phyloP scores from a whole-genome alignment of 35 echinoderm and acorn worm genomes.

The Ptychodera flava region DNA sequence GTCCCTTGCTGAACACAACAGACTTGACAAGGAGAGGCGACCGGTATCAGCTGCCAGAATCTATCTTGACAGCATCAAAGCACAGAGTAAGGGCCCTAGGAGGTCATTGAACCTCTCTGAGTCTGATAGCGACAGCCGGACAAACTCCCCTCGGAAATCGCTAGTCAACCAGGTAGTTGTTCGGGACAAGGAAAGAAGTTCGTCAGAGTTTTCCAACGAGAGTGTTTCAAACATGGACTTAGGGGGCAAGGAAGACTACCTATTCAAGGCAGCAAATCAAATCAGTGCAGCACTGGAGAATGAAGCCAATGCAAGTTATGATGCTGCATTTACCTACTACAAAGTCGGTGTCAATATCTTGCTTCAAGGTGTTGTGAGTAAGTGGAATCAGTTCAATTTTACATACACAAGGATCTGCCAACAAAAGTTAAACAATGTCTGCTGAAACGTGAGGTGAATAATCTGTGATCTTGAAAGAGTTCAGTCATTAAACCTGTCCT shows the following conservation, averaged over 20 bases:
- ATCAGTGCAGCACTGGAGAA: slow-evolving; percentile 88
- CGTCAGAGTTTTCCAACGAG: slow-evolving; percentile 38
- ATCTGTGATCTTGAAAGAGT: too few species aligned
- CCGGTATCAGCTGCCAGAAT: slow-evolving; percentile 41
- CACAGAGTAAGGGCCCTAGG: background rate
- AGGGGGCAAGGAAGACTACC: slow-evolving; percentile 87
- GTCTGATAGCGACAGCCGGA: background rate
- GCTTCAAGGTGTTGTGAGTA: slow-evolving; percentile 79
- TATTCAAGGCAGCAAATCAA: slow-evolving; percentile 67
- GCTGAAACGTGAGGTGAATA: too few species aligned
- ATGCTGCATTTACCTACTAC: slow-evolving; percentile 87
- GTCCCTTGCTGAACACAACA: background rate
- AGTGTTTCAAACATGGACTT: slow-evolving; percentile 65
- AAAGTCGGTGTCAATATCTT: slow-evolving; percentile 85
- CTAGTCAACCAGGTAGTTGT: background rate
- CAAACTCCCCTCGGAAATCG: background rate
- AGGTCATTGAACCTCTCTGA: background rate
- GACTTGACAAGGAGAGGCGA: background rate
- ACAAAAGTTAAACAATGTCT: too few species aligned
- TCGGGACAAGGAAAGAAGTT: background rate
- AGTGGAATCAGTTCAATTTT: slow-evolving; percentile 7
- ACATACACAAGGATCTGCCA: background rate
- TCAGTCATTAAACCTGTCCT: too few species aligned
- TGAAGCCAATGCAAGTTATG: slow-evolving; percentile 73
- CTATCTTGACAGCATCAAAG: slow-evolving; percentile 68